These are phyloP conservation scores for Copsychus sechellarum DNA, from an alignment of 2,113 vertebrate species.

Conservation along the genomic window DNA sequence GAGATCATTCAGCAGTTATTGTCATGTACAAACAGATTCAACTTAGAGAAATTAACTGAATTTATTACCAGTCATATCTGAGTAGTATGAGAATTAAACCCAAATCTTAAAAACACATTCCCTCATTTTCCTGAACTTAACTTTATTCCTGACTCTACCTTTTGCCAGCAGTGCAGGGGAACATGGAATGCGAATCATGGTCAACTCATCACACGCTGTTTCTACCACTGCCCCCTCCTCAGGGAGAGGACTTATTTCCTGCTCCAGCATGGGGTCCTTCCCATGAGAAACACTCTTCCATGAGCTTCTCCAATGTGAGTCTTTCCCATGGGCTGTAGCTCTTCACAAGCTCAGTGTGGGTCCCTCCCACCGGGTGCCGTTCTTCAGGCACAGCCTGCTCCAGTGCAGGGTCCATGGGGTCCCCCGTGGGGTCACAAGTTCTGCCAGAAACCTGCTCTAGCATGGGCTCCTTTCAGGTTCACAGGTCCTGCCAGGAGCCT, in stretches of 20 bases:
- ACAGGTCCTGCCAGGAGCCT: background rate
- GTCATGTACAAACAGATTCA: background rate
- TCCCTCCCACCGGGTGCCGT: background rate
- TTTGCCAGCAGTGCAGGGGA: background rate
- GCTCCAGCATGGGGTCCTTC: background rate
- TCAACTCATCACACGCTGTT: background rate
- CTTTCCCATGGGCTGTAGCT: background rate
- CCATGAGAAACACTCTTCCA: background rate
- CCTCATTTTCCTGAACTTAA: background rate
- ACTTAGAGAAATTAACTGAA: background rate
- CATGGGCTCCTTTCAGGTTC: background rate
- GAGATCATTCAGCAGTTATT: background rate
- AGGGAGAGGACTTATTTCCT: background rate
- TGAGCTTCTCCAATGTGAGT: background rate
- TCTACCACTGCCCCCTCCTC: background rate
- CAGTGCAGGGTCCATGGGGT: background rate
- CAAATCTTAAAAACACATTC: background rate
- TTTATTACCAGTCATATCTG: background rate
- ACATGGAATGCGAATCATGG: background rate
- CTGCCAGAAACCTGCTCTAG: background rate
- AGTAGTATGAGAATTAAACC: background rate
- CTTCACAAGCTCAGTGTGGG: background rate
- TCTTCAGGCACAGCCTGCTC: background rate
- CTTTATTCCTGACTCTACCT: background rate
- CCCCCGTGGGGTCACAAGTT: fast-evolving